phyloP scores from a whole-genome alignment of 2,888 invertebrate genomes.

The Ctenicera cuprea region DNA sequence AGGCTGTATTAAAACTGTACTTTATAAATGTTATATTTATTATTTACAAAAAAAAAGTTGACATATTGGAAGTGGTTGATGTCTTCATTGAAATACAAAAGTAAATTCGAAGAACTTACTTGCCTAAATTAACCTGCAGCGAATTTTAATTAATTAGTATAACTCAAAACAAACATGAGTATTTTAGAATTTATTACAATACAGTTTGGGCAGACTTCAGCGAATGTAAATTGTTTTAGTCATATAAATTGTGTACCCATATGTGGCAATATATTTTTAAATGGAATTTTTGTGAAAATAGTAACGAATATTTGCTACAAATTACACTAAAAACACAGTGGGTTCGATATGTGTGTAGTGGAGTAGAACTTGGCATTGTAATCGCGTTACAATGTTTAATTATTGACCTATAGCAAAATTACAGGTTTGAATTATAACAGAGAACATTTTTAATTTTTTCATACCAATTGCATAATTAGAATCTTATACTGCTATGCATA shows the following conservation, averaged over 20 bases:
- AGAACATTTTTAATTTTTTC: conserved; percentile 42
- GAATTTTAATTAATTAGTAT: too few relatives aligned
- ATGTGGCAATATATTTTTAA: conserved; percentile 23
- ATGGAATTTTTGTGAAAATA: conserved; percentile 7
- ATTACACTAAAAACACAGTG: conserved; percentile 52
- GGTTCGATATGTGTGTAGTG: conserved; percentile 70
- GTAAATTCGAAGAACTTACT: too few relatives aligned
- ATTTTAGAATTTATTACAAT: too few relatives aligned
- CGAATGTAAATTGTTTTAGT: background rate
- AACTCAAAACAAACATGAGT: too few relatives aligned
- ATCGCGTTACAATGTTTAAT: conserved; percentile 69
- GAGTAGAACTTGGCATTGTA: conserved; percentile 69
- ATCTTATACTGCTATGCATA: background rate
- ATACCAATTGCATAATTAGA: background rate
- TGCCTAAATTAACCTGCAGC: too few relatives aligned
- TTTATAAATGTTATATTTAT: too few relatives aligned
- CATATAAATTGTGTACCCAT: background rate
- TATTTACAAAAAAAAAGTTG: too few relatives aligned
- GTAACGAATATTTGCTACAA: conserved; percentile 44
- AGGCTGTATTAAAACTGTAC: too few relatives aligned
- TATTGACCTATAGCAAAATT: conserved; percentile 67
- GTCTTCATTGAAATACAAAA: too few relatives aligned
- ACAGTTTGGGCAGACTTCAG: background rate
- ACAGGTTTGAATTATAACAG: conserved; percentile 54
- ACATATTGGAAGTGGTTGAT: too few relatives aligned